A percentile compares a stretch with the other conserved stretches of the same genome.
Evolutionary conservation across 2,888 invertebrate species (phyloP).

Genomic region (Euplexia lucipara): DNA sequence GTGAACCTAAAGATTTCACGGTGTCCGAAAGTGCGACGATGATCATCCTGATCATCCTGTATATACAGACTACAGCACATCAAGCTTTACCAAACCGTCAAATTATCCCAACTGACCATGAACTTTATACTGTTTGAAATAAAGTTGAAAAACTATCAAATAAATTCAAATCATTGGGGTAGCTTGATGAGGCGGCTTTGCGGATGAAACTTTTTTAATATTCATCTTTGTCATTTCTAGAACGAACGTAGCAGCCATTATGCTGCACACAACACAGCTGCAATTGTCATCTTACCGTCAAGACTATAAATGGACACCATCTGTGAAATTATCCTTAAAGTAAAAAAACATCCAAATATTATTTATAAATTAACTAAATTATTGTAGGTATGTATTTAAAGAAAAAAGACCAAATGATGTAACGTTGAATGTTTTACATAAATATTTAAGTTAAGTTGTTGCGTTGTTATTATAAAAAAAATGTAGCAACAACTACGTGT

Average conservation of each 20-base stretch:
- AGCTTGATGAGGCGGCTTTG: no score
- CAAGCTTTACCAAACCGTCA: no score
- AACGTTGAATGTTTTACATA: background rate
- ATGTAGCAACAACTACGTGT: background rate
- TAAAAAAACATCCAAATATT: conserved; percentile 23
- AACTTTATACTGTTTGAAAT: no score
- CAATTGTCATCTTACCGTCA: background rate
- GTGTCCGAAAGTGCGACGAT: no score
- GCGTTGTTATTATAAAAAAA: background rate
- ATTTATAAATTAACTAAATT: conserved; percentile 4
- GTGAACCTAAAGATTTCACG: no score
- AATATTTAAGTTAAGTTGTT: conserved; percentile 1
- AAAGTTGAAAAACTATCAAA: no score
- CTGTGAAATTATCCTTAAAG: background rate
- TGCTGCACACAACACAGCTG: no score
- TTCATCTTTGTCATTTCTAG: conserved; percentile 2
- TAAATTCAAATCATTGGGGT: no score
- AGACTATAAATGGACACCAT: background rate
- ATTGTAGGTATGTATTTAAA: background rate
- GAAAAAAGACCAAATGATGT: conserved; percentile 8
- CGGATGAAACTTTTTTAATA: background rate
- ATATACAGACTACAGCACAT: no score
- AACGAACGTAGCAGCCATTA: background rate
- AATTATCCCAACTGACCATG: no score
- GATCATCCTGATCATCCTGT: no score